Evolutionary conservation across 2,797 vertebrate species (phyloP).

Genomic region (Emydoidea blandingii): DNA sequence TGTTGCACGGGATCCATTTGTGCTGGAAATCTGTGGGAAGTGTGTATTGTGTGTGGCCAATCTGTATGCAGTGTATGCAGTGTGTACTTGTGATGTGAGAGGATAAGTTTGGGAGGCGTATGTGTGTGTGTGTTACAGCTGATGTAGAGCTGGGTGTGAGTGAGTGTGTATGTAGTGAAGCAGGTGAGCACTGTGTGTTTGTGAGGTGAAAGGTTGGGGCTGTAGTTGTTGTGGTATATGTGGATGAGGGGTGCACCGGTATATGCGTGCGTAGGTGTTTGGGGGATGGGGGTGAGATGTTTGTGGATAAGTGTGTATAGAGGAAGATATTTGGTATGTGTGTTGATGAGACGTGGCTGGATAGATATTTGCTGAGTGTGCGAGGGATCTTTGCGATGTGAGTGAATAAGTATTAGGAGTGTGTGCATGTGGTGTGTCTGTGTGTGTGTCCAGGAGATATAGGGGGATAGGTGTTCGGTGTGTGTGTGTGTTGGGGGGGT

Average conservation of each 20-base stretch:
- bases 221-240: background rate
- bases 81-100: background rate
- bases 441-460: no score
- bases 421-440: background rate
- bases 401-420: background rate
- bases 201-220: background rate
- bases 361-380: background rate
- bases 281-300: background rate
- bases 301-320: background rate
- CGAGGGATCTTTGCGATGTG: background rate
- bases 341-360: background rate
- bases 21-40: background rate
- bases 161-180: background rate
- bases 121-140: background rate
- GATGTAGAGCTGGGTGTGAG: background rate
- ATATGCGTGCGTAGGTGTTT: background rate
- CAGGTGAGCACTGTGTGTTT: background rate
- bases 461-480: no score
- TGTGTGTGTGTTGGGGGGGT: no score
- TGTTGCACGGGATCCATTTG: background rate
- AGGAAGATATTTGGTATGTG: background rate
- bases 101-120: background rate
- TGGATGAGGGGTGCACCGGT: background rate
- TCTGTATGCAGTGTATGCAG: background rate
- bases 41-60: background rate